These are phyloP conservation scores for Cephalopterus ornatus DNA, from an alignment of 2,113 vertebrate genomes.

Conservation along the genomic window DNA sequence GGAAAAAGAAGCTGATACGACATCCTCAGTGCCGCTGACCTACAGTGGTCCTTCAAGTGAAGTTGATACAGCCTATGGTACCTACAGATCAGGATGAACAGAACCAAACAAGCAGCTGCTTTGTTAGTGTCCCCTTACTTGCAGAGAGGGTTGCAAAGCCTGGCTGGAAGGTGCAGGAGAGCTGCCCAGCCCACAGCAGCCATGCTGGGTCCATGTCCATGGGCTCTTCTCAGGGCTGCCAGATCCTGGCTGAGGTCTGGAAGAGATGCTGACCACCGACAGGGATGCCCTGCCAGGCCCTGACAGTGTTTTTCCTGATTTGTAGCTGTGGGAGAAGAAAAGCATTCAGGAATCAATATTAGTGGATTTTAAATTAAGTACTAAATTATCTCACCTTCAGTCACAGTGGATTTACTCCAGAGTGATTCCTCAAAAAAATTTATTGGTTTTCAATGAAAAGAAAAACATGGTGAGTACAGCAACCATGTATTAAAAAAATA, in stretches of 20 bases:
- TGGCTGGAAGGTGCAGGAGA: background rate
- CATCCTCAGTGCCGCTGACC: accelerated
- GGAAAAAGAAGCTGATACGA: background rate
- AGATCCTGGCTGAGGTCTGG: background rate
- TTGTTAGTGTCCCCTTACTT: background rate
- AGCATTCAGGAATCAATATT: slow-evolving; percentile 10
- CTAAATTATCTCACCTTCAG: slow-evolving; percentile 16
- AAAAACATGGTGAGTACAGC: background rate
- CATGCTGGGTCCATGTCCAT: accelerated
- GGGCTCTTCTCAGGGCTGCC: background rate
- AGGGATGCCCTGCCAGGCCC: background rate
- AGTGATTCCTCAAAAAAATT: background rate
- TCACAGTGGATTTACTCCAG: background rate
- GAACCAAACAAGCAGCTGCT: background rate
- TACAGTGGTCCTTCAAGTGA: background rate
- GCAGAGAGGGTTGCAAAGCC: background rate
- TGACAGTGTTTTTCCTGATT: background rate
- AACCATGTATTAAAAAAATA: background rate
- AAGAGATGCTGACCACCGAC: background rate
- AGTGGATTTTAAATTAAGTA: slow-evolving; percentile 33
- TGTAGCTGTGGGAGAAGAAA: background rate
- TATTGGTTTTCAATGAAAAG: background rate
- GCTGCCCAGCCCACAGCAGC: background rate
- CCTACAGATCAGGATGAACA: background rate
- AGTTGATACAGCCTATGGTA: accelerated